Percentiles rank a stretch among this genome's conserved stretches.
Evolutionary conservation across 1,140 invertebrate species (phyloP).

Genomic region (Drosophila navojoa): DNA sequence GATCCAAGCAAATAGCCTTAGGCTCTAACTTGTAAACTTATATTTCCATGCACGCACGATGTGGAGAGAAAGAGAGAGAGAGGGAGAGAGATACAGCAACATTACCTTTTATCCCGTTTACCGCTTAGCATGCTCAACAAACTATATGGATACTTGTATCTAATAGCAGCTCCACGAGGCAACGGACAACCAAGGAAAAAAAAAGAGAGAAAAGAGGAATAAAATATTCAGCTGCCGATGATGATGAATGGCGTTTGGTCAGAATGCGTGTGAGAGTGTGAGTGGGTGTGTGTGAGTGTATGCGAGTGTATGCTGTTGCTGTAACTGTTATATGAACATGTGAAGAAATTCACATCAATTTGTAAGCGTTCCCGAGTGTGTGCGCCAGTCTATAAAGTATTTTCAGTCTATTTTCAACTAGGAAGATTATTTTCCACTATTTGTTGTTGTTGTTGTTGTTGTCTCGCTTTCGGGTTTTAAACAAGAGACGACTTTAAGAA

Average conservation of each 20-base stretch:
- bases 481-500: conserved; percentile 56
- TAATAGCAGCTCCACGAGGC: conserved; percentile 29
- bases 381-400: conserved; percentile 26
- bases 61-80: not conserved
- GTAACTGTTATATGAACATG: conserved; percentile 57
- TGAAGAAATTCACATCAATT: conserved; percentile 78
- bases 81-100: conserved; percentile 17
- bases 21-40: conserved; percentile 77
- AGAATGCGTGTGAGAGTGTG: conserved; percentile 12
- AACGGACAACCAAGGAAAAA: not conserved
- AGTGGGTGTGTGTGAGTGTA: conserved; percentile 32
- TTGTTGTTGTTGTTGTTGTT: not conserved
- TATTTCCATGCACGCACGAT: conserved; percentile 43
- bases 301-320: conserved; percentile 14
- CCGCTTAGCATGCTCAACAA: conserved; percentile 37
- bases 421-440: conserved; percentile 3
- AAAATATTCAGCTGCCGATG: conserved; percentile 71
- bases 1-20: conserved; percentile 71
- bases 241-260: conserved; percentile 69
- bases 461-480: conserved; percentile 37
- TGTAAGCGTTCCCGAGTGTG: conserved; percentile 43
- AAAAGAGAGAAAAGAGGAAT: conserved; percentile 28
- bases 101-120: conserved; percentile 64
- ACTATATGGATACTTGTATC: conserved; percentile 33
- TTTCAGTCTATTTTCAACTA: conserved; percentile 27